Percentiles rank a stretch among this genome's conserved stretches.
Conservation (phyloP, 2,888 invertebrate genomes). For the Epiblema foenella region DNA sequence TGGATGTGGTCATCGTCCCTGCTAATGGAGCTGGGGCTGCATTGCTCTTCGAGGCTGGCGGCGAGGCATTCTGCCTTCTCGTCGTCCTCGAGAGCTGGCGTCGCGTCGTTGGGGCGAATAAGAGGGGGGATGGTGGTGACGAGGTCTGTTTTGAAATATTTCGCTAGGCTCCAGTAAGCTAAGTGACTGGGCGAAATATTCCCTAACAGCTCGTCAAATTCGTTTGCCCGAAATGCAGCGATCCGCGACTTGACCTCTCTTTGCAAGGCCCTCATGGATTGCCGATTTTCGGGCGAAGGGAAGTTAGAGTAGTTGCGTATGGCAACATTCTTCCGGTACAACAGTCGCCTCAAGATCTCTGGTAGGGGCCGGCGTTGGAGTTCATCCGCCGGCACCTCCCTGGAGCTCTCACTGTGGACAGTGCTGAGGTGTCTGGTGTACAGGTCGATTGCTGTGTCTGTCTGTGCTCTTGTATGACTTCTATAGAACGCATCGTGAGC, state of each 20-base stretch:
- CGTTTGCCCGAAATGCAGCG: neutral
- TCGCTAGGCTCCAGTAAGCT: conserved; percentile 20
- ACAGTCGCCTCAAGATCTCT: neutral
- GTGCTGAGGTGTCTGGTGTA: neutral
- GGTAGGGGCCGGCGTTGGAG: neutral
- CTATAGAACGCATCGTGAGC: neutral
- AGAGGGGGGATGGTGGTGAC: conserved; percentile 1
- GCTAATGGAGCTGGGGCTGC: neutral
- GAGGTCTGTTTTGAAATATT: neutral
- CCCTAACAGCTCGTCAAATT: neutral
- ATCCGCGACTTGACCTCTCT: neutral
- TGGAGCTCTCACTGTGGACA: neutral
- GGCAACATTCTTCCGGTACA: neutral
- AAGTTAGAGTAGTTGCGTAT: neutral
- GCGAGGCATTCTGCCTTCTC: conserved; percentile 18
- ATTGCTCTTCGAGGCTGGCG: neutral
- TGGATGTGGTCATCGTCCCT: neutral
- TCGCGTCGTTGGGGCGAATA: neutral
- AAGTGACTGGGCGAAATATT: conserved; percentile 16
- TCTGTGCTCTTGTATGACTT: neutral
- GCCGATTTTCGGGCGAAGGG: conserved; percentile 6
- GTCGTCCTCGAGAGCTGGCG: neutral
- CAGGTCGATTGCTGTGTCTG: neutral
- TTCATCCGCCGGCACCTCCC: neutral
- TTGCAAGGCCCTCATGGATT: neutral